Base-by-base conservation (phyloP, 53 echinoderm and acorn worm species). In the Echinometra lucunter region DNA sequence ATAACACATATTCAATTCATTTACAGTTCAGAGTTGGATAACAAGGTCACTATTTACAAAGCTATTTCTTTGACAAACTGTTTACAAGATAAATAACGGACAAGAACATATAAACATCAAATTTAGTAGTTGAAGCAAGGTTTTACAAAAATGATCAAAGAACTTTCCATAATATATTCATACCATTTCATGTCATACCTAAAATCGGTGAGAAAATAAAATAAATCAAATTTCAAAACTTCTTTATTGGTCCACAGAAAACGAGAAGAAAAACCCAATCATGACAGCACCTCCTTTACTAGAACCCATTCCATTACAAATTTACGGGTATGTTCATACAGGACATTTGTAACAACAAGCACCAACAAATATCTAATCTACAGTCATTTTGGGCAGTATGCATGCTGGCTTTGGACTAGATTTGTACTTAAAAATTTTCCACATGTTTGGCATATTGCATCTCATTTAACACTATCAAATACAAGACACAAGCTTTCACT, bases 11-110 rank as follows among this genome's bases (percentile, higher is more conserved):
- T 92, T n/a, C 69, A 92, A 92, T 70, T 74, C 57, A 53, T 78
- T 72, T 92, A 74, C 92, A 92, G 56, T 57, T 89, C 58, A 66
- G 72, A 74, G 74, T 92, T 72, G 34, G 92, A 35, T 92, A 55
- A 78, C 75, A 35, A 56, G 21, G 47, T 28, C 56, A 80, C 80
- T 92, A 92, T 92, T 32, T 92, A 92, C 92, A 92, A 35, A 78
- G 92, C 91, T 67, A 45, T 89, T 89, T 27, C 85, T 47, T 45
- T 49, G 58, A 89, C 89, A 89, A 57, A 89, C 25, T 89, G 58
- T 89, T 89, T 89, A 89, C 89, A 89, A 89, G 89, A 89, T 89
- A 89, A 89, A 89, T 89, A 89, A 89, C 89, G 23, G 57, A 89
- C 89, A 89, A 58, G 38, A 89, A 89, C 60, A 58, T 38, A 89